Conservation (phyloP, 2,888 invertebrate genomes). For the Agonopterix heracliana region DNA sequence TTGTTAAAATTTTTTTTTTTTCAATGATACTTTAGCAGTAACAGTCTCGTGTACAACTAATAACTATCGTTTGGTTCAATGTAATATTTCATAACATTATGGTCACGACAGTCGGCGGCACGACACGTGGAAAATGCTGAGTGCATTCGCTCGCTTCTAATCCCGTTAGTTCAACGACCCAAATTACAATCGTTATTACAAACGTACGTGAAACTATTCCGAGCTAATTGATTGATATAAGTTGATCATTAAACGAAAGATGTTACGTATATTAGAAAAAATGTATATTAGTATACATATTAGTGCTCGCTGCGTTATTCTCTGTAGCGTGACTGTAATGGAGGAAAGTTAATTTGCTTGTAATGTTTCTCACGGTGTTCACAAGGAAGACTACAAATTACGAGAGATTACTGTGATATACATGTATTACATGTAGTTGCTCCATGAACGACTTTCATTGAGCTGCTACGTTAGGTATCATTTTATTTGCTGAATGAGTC, state of each 20-base stretch:
- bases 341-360: constrained; percentile 57
- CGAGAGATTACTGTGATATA: constrained; percentile 27
- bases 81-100: constrained; percentile 24
- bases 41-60: too few relatives aligned
- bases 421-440: constrained; percentile 3
- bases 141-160: constrained; percentile 32
- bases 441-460: constrained; percentile 20
- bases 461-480: constrained; percentile 20
- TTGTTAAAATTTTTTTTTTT: too few relatives aligned
- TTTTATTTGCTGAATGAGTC: constrained; percentile 20
- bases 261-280: constrained; percentile 40
- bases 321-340: constrained; percentile 60
- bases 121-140: constrained; percentile 32
- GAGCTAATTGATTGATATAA: constrained; percentile 40
- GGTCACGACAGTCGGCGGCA: constrained; percentile 28
- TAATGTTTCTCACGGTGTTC: constrained; percentile 64
- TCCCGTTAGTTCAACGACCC: constrained; percentile 64
- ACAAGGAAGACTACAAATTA: constrained; percentile 31
- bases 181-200: constrained; percentile 41
- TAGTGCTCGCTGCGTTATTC: constrained; percentile 39
- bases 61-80: not conserved
- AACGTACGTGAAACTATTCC: constrained; percentile 48
- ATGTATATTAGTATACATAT: constrained; percentile 22
- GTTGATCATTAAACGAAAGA: constrained; percentile 35
- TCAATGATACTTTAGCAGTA: too few relatives aligned